These are phyloP conservation scores for Panagrolaimus sp. DNA, from an alignment of 1,140 invertebrate species.

Conservation along the genomic window DNA sequence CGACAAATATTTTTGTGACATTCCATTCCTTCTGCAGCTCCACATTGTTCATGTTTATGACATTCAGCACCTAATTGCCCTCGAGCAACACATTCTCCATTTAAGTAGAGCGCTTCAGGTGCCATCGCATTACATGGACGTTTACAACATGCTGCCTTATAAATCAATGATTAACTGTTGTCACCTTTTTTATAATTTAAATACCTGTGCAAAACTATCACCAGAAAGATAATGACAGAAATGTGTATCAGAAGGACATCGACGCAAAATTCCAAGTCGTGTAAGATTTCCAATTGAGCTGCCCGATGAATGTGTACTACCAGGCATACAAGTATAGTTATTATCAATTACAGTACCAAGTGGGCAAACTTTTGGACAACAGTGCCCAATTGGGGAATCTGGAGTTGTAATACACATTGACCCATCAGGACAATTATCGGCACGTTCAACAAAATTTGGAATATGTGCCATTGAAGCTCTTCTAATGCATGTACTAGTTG, in stretches of 20 bases:
- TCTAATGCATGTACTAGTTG: constrained; percentile 46
- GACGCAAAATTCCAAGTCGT: constrained; percentile 27
- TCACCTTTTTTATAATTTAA: constrained; percentile 19
- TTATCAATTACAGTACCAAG: constrained; percentile 41
- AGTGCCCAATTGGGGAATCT: constrained; percentile 57
- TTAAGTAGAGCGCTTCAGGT: constrained; percentile 57
- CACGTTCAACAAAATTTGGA: constrained; percentile 13
- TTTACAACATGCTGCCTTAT: constrained; percentile 57
- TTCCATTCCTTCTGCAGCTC: constrained; percentile 57
- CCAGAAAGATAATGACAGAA: constrained; percentile 55
- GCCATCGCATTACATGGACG: constrained; percentile 58
- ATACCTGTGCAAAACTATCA: constrained; percentile 43
- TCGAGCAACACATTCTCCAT: constrained; percentile 55
- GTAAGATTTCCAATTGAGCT: constrained; percentile 18
- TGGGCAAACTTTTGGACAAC: constrained; percentile 55
- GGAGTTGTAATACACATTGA: constrained; percentile 40
- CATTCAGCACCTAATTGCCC: constrained; percentile 55
- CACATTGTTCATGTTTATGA: constrained; percentile 54
- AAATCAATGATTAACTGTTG: constrained; percentile 16
- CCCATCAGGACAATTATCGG: background rate
- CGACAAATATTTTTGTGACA: constrained; percentile 54
- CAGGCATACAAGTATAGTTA: constrained; percentile 37
- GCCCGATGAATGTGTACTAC: constrained; percentile 20
- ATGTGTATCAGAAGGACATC: constrained; percentile 56
- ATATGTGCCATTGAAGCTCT: constrained; percentile 28